Percentiles rank a stretch among this genome's conserved stretches.
phyloP scores from a whole-genome alignment of 23 tunicate species.

The Clavelina lepadiformis region DNA sequence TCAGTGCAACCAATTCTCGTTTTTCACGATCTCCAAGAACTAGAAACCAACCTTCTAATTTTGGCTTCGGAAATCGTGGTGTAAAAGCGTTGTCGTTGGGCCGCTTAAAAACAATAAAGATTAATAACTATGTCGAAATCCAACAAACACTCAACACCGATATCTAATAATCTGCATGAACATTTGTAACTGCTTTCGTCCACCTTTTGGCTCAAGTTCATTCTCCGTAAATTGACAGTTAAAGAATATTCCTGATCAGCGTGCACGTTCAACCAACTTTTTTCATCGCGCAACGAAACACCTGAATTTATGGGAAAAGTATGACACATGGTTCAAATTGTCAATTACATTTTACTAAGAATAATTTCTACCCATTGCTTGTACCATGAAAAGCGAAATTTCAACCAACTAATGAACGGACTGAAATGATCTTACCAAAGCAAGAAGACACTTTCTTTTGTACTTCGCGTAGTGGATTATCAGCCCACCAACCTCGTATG shows the following conservation, averaged over 20 bases:
- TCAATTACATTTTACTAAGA: not conserved
- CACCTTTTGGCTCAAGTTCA: slow-evolving; percentile 10
- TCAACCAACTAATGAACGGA: not conserved
- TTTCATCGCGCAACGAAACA: slow-evolving; percentile 9
- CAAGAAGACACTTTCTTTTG: slow-evolving; percentile 21
- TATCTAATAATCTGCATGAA: not conserved
- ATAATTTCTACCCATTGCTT: not conserved
- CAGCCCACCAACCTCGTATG: slow-evolving; percentile 66
- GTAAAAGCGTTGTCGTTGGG: slow-evolving; percentile 52
- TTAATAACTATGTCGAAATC: not conserved
- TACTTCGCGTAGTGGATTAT: slow-evolving; percentile 10
- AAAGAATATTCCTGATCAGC: slow-evolving; percentile 71
- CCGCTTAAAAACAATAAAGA: not conserved
- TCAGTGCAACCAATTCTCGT: slow-evolving; percentile 74
- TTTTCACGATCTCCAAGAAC: slow-evolving; percentile 58
- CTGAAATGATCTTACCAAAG: slow-evolving; percentile 26
- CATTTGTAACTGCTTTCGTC: no score
- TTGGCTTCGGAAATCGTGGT: slow-evolving; percentile 94
- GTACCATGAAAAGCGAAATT: not conserved
- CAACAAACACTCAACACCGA: not conserved
- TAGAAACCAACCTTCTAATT: slow-evolving; percentile 96
- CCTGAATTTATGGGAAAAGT: slow-evolving; percentile 3
- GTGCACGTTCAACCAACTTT: slow-evolving; percentile 57
- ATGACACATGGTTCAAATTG: not conserved
- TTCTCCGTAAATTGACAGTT: slow-evolving; percentile 13